phyloP scores from a whole-genome alignment of 2,113 vertebrate species.

The Phalacrocorax carbo region DNA sequence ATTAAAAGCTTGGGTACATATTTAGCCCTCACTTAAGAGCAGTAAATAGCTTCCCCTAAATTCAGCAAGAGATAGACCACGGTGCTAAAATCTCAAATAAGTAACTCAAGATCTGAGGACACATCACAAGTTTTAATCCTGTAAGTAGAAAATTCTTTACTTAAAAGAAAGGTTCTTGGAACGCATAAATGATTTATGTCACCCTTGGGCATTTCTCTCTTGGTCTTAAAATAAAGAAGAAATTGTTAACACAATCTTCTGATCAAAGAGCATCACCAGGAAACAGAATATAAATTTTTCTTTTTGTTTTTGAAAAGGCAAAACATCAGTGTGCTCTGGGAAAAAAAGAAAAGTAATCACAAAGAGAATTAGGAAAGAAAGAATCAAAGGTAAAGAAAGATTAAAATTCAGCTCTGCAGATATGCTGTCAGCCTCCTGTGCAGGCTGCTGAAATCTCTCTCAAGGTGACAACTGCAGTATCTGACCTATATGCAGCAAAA shows the following conservation, averaged over 20 bases:
- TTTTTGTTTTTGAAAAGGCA: constrained; percentile 15
- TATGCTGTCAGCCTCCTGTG: not conserved
- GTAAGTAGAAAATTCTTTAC: not conserved
- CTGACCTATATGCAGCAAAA: not conserved
- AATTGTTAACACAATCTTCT: constrained; percentile 43
- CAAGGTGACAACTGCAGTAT: fast-evolving
- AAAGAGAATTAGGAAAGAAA: not conserved
- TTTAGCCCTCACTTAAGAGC: not conserved
- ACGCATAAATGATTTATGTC: not conserved
- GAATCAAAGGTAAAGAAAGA: not conserved
- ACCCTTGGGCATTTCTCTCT: not conserved
- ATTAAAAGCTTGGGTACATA: not conserved
- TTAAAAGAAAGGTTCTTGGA: constrained; percentile 13
- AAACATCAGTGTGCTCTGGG: not conserved
- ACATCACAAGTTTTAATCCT: not conserved
- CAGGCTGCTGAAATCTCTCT: not conserved
- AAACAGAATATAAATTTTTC: constrained; percentile 14
- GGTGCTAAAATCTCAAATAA: not conserved
- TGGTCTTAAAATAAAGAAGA: not conserved
- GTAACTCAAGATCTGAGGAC: not conserved
- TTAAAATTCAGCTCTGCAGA: not conserved
- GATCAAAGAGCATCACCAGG: not conserved
- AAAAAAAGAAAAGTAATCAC: not conserved
- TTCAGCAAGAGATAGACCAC: not conserved
- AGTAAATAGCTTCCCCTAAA: not conserved